Evolutionary conservation across 2,797 vertebrate genomes (phyloP).

Genomic region (Anas acuta): DNA sequence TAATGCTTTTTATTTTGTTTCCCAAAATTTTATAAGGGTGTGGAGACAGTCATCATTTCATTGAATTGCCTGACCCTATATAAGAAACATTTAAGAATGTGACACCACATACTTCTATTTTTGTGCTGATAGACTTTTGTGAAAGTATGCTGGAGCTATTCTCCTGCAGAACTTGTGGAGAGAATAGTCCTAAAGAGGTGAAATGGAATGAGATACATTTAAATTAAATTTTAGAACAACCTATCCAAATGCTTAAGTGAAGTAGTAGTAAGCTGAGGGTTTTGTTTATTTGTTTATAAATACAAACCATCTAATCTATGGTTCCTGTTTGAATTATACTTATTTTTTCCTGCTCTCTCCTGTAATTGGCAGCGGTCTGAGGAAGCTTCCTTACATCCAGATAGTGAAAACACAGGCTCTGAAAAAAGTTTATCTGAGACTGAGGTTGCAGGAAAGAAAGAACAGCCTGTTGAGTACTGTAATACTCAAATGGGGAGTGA

Average conservation of each 20-base stretch:
- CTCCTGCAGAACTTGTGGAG: background rate
- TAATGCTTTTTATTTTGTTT: background rate
- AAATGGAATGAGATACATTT: background rate
- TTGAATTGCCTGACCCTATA: background rate
- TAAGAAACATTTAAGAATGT: background rate
- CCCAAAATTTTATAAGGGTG: background rate
- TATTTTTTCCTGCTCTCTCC: conserved; percentile 80
- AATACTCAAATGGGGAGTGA: conserved; percentile 76
- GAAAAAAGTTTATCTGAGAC: background rate
- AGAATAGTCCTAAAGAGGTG: background rate
- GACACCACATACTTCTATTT: background rate
- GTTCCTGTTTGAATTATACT: conserved; percentile 63
- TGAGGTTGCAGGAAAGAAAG: background rate
- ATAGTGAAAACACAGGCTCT: background rate
- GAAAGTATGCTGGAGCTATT: background rate
- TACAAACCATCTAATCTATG: background rate
- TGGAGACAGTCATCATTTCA: background rate
- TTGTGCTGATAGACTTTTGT: background rate
- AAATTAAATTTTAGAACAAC: background rate
- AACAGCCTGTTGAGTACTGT: conserved; percentile 36
- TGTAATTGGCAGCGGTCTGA: conserved; percentile 75
- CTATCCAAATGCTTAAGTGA: background rate
- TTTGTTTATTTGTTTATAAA: background rate
- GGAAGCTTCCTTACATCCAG: background rate
- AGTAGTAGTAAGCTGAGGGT: background rate